These are phyloP conservation scores for Drosophila tanythrix DNA, from an alignment of 2,888 invertebrate genomes.

Conservation along the genomic window DNA sequence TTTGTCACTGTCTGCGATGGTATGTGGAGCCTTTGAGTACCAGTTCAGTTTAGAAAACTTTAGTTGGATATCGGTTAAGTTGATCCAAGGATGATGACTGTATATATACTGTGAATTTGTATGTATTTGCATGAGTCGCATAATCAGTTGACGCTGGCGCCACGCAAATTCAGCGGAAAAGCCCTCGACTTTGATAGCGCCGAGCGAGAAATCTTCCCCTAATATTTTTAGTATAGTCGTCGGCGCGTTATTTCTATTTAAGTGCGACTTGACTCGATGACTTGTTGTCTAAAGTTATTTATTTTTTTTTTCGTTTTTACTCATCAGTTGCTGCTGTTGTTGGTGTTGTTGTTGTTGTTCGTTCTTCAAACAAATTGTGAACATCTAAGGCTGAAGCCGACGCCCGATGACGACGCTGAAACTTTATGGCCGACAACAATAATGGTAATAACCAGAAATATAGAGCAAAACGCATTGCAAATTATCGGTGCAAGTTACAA, in stretches of 20 bases:
- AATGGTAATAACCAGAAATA: slow-evolving; percentile 16
- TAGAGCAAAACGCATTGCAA: slow-evolving; percentile 53
- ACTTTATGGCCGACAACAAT: slow-evolving; percentile 15
- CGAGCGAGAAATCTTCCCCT: slow-evolving; percentile 35
- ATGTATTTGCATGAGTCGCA: not conserved
- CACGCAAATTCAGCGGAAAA: slow-evolving; percentile 25
- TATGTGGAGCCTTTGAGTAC: not conserved
- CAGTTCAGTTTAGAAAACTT: not conserved
- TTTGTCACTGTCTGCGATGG: not conserved
- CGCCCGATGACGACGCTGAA: slow-evolving; percentile 15
- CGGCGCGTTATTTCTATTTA: slow-evolving; percentile 36
- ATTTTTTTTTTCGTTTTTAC: slow-evolving; percentile 20
- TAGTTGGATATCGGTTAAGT: slow-evolving; percentile 14
- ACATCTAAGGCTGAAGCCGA: slow-evolving; percentile 53
- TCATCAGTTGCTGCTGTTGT: slow-evolving; percentile 25
- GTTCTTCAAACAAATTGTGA: slow-evolving; percentile 43
- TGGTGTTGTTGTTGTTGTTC: slow-evolving; percentile 6
- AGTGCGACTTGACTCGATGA: slow-evolving; percentile 42
- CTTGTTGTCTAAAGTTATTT: slow-evolving; percentile 29
- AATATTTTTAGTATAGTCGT: not conserved
- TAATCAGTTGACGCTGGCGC: slow-evolving; percentile 42
- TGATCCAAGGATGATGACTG: slow-evolving; percentile 9
- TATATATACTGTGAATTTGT: not conserved
- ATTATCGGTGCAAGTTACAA: slow-evolving; percentile 53
- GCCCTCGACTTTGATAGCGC: slow-evolving; percentile 30